Conservation (phyloP, 1,140 invertebrate species). For the Eubasilissa regina region DNA sequence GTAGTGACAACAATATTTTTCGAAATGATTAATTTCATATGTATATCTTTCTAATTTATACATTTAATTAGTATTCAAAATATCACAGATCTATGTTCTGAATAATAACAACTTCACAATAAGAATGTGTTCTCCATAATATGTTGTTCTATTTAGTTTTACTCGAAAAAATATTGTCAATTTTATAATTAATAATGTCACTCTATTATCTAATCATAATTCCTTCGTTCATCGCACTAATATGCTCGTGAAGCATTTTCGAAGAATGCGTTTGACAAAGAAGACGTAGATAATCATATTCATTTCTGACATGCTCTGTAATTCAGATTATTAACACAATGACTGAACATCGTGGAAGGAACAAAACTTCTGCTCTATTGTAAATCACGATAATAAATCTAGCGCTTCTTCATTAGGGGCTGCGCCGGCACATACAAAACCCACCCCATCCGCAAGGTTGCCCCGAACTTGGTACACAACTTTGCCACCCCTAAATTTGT, state of each 20-base stretch:
- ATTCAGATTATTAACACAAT: slow-evolving; percentile 8
- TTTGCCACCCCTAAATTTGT: slow-evolving; percentile 17
- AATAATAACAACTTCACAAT: too few relatives aligned
- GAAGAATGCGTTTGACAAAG: slow-evolving; percentile 38
- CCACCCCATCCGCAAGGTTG: background rate
- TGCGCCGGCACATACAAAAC: slow-evolving; percentile 10
- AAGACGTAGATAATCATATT: slow-evolving; percentile 34
- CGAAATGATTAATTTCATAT: too few relatives aligned
- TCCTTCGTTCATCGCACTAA: slow-evolving; percentile 17
- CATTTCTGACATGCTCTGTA: slow-evolving; percentile 34
- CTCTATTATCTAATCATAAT: background rate
- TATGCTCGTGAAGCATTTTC: slow-evolving; percentile 30
- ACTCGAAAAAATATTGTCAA: too few relatives aligned
- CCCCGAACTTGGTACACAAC: background rate
- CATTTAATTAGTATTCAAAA: too few relatives aligned
- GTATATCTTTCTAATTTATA: too few relatives aligned
- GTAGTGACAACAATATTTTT: too few relatives aligned
- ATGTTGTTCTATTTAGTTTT: too few relatives aligned
- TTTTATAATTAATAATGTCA: background rate
- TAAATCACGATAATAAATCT: slow-evolving; percentile 49
- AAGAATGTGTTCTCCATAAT: too few relatives aligned
- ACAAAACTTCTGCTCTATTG: slow-evolving; percentile 30
- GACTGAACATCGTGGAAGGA: slow-evolving; percentile 26
- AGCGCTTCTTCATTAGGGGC: slow-evolving; percentile 46
- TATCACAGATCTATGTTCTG: too few relatives aligned